phyloP scores from a whole-genome alignment of 2,888 invertebrate species.

The Macrophya alboannulata region DNA sequence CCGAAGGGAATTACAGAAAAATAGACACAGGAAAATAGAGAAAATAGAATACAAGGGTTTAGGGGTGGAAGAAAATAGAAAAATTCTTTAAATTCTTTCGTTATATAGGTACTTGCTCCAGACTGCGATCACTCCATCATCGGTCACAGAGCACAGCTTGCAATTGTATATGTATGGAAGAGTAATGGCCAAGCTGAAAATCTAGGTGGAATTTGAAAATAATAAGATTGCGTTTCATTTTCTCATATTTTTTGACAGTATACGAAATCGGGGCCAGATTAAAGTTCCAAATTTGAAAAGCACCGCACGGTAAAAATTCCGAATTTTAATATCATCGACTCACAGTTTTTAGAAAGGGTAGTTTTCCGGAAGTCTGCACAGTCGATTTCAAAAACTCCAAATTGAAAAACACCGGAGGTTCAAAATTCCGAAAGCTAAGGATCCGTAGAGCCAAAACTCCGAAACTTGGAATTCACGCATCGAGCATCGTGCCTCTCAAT shows the following conservation, averaged over 20 bases:
- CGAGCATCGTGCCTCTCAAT: too few relatives aligned
- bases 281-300: too few relatives aligned
- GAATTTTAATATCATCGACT: too few relatives aligned
- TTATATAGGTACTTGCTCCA: constrained; percentile 1
- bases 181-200: background rate
- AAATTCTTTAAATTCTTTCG: background rate
- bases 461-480: too few relatives aligned
- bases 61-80: background rate
- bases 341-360: too few relatives aligned
- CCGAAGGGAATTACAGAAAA: background rate
- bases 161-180: background rate
- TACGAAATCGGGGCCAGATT: background rate
- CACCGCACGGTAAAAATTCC: too few relatives aligned
- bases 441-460: too few relatives aligned
- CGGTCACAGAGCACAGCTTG: background rate
- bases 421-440: too few relatives aligned
- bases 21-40: background rate
- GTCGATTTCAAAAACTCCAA: too few relatives aligned
- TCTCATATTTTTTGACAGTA: background rate
- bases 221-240: background rate
- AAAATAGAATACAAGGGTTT: background rate
- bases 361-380: too few relatives aligned
- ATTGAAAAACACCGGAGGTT: too few relatives aligned
- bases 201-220: background rate
- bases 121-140: constrained; percentile 3